A percentile compares a stretch with the other conserved stretches of the same genome.
phyloP scores from a whole-genome alignment of 2,797 vertebrate genomes.

The Myripristis murdjan region DNA sequence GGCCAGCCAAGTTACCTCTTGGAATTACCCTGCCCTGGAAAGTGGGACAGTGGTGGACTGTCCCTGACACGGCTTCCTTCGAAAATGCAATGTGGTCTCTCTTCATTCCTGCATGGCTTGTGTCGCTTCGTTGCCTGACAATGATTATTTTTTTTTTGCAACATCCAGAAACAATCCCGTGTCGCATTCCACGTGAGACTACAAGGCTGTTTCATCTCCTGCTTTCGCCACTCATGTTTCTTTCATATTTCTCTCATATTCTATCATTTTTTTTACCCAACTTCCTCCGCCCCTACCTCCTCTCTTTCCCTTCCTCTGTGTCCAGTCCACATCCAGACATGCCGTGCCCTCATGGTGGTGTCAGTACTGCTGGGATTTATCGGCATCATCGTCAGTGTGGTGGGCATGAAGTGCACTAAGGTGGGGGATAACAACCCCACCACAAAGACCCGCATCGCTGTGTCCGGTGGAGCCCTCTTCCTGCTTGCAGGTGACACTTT shows the following conservation, averaged over 20 bases:
- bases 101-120: conserved; percentile 32
- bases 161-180: conserved; percentile 31
- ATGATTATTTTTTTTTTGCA: conserved; percentile 33
- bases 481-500: conserved; percentile 89
- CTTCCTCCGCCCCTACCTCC: not conserved
- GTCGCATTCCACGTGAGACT: conserved; percentile 34
- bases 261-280: conserved; percentile 1
- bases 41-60: conserved; percentile 40
- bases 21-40: conserved; percentile 25
- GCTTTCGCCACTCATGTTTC: not conserved
- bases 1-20: conserved; percentile 41
- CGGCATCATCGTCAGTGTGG: conserved; percentile 92
- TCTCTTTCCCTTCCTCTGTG: conserved; percentile 32
- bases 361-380: conserved; percentile 96
- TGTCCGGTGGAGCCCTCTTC: conserved; percentile 93
- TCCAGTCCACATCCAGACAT: conserved; percentile 96
- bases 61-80: conserved; percentile 9
- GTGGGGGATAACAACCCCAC: conserved; percentile 94
- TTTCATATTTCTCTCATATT: conserved; percentile 10
- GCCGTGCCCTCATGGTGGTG: conserved; percentile 96
- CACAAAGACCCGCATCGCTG: conserved; percentile 92
- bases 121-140: conserved; percentile 36
- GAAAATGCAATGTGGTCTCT: conserved; percentile 60
- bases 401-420: conserved; percentile 98
- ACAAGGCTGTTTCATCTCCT: conserved; percentile 28